Evolutionary conservation across 1,140 invertebrate genomes (phyloP).

Genomic region (Pseudomyrmex dendroicus): DNA sequence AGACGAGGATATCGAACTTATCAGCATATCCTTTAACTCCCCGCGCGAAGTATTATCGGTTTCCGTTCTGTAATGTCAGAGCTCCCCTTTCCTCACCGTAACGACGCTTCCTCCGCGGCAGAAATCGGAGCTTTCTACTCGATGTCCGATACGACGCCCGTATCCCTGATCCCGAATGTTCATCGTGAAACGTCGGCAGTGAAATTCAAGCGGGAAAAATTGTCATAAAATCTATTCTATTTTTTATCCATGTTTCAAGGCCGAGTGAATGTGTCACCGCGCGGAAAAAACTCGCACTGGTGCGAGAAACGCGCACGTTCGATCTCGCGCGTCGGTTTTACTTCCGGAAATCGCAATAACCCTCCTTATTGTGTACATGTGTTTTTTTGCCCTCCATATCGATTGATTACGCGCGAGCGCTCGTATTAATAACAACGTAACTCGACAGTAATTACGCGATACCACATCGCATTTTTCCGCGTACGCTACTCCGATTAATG

Average conservation of each 20-base stretch:
- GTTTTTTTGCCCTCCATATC: constrained; percentile 1
- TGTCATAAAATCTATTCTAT: neutral
- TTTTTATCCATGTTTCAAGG: neutral
- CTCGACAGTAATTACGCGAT: constrained; percentile 67
- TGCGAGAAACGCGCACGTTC: no score
- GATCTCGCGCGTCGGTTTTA: neutral
- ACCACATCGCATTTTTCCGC: constrained; percentile 63
- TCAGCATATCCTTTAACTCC: constrained; percentile 64
- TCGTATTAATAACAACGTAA: constrained; percentile 50
- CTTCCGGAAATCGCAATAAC: constrained; percentile 60
- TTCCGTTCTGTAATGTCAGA: constrained; percentile 64
- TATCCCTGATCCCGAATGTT: neutral
- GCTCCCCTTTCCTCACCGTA: constrained; percentile 36
- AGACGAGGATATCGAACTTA: constrained; percentile 61
- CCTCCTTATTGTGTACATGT: constrained; percentile 22
- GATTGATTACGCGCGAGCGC: constrained; percentile 18
- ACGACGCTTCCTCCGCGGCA: constrained; percentile 35
- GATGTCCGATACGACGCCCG: neutral
- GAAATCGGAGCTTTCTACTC: constrained; percentile 31
- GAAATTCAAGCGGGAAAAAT: no score
- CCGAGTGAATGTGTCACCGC: neutral
- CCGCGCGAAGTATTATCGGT: constrained; percentile 56
- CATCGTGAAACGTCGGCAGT: neutral
- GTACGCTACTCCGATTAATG: constrained; percentile 50
- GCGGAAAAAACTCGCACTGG: no score